Percentiles rank a stretch among this genome's conserved stretches.
Evolutionary conservation across 2,113 vertebrate species (phyloP).

Genomic region (Phrynosoma platyrhinos): DNA sequence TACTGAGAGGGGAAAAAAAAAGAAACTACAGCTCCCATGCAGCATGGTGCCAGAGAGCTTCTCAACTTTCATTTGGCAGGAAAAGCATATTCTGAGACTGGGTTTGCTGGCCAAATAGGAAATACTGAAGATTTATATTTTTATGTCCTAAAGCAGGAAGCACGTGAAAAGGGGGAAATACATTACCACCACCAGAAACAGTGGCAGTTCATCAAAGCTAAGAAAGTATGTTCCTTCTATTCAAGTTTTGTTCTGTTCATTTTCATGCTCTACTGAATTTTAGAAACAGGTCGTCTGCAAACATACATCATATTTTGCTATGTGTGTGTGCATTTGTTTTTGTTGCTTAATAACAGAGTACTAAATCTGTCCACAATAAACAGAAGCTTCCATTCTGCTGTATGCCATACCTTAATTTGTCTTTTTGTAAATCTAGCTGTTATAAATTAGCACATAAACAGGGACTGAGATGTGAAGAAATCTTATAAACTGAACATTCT

Average conservation of each 20-base stretch:
- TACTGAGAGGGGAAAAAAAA: conserved; percentile 20
- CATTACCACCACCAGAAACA: background rate
- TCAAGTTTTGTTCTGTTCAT: conserved; percentile 46
- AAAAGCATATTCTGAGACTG: conserved; percentile 42
- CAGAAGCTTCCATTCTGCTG: conserved; percentile 26
- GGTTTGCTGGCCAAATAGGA: conserved; percentile 34
- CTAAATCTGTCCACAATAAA: conserved; percentile 53
- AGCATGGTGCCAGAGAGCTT: conserved; percentile 26
- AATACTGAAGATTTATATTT: conserved; percentile 48
- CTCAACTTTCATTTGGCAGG: conserved; percentile 21
- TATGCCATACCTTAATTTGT: conserved; percentile 50
- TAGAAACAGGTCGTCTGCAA: conserved; percentile 64
- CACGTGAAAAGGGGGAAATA: conserved; percentile 34
- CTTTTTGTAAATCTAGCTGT: conserved; percentile 42
- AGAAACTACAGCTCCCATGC: conserved; percentile 32
- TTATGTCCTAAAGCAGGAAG: conserved; percentile 25
- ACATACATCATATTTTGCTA: conserved; percentile 45
- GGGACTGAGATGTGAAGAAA: background rate
- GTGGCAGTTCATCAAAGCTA: conserved; percentile 3
- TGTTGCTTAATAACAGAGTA: conserved; percentile 56
- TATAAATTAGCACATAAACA: background rate
- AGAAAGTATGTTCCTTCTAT: conserved; percentile 12
- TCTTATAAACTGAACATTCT: background rate
- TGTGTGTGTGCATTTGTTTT: conserved; percentile 59
- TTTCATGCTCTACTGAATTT: conserved; percentile 57